Evolutionary conservation across 2,888 invertebrate species (phyloP).

Genomic region (Epistrophella euchroma): DNA sequence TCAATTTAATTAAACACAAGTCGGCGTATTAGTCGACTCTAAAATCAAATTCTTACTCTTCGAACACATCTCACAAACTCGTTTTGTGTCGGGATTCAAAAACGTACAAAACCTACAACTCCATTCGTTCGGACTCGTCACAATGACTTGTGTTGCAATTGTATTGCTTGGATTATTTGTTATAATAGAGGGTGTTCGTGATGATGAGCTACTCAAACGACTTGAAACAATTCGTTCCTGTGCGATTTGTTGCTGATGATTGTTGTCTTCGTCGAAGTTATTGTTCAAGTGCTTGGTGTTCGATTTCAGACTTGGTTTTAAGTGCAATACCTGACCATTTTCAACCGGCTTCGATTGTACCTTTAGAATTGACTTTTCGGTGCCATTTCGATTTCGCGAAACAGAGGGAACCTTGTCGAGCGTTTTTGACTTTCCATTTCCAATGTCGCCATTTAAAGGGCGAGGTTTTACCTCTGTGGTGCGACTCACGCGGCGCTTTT

Average conservation of each 20-base stretch:
- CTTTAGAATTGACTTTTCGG: conserved; percentile 67
- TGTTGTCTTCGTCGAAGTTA: conserved; percentile 54
- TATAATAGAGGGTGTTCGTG: conserved; percentile 68
- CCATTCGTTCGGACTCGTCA: conserved; percentile 85
- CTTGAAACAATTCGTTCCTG: conserved; percentile 43
- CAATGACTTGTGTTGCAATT: conserved; percentile 79
- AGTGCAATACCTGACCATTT: conserved; percentile 56
- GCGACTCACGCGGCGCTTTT: conserved; percentile 77
- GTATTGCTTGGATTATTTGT: conserved; percentile 63
- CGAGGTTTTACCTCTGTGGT: conserved; percentile 71
- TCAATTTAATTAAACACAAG: conserved; percentile 80
- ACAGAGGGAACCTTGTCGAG: conserved; percentile 70
- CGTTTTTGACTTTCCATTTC: conserved; percentile 76
- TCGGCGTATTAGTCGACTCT: conserved; percentile 82
- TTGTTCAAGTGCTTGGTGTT: conserved; percentile 65
- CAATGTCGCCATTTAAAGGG: conserved; percentile 67
- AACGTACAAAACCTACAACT: conserved; percentile 88
- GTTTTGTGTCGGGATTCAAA: conserved; percentile 85
- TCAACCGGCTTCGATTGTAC: conserved; percentile 49
- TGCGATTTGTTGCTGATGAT: conserved; percentile 13
- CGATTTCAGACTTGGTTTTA: conserved; percentile 58
- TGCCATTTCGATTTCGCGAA: conserved; percentile 48
- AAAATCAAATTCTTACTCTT: conserved; percentile 84
- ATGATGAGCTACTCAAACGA: conserved; percentile 56
- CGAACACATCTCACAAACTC: conserved; percentile 89